Evolutionary conservation across 1,140 invertebrate species (phyloP).

Genomic region (Calycopis cecrops): DNA sequence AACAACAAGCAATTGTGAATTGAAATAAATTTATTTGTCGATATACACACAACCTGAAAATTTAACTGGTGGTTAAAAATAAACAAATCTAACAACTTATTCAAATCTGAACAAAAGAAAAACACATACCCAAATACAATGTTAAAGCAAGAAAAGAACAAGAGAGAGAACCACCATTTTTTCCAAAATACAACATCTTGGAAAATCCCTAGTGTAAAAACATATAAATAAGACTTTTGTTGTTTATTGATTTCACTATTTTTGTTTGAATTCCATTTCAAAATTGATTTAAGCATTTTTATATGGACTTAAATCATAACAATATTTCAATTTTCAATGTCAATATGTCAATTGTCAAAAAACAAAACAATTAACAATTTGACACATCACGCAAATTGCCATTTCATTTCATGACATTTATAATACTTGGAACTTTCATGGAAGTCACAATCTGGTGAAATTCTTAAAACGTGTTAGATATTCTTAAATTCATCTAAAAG

Average conservation of each 20-base stretch:
- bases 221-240: slow-evolving; percentile 31
- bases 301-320: too few relatives aligned
- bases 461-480: too few relatives aligned
- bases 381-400: too few relatives aligned
- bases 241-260: slow-evolving; percentile 16
- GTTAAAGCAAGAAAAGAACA: slow-evolving; percentile 49
- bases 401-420: too few relatives aligned
- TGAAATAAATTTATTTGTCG: slow-evolving; percentile 48
- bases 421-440: too few relatives aligned
- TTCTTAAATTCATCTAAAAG: too few relatives aligned
- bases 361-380: too few relatives aligned
- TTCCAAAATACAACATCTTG: slow-evolving; percentile 65
- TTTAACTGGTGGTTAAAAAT: slow-evolving; percentile 13
- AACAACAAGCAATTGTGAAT: slow-evolving; percentile 39
- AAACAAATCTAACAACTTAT: slow-evolving; percentile 5
- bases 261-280: slow-evolving; percentile 4
- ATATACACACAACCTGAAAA: slow-evolving; percentile 48
- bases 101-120: slow-evolving; percentile 13
- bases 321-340: too few relatives aligned
- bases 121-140: slow-evolving; percentile 55
- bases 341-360: too few relatives aligned
- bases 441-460: too few relatives aligned
- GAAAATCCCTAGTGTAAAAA: slow-evolving; percentile 38
- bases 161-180: slow-evolving; percentile 58
- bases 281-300: slow-evolving; percentile 2